A percentile compares a stretch with the other conserved stretches of the same genome.
Evolutionary conservation across 2,888 invertebrate genomes (phyloP).

Genomic region (Pseudococcus jackbeardsleyi): DNA sequence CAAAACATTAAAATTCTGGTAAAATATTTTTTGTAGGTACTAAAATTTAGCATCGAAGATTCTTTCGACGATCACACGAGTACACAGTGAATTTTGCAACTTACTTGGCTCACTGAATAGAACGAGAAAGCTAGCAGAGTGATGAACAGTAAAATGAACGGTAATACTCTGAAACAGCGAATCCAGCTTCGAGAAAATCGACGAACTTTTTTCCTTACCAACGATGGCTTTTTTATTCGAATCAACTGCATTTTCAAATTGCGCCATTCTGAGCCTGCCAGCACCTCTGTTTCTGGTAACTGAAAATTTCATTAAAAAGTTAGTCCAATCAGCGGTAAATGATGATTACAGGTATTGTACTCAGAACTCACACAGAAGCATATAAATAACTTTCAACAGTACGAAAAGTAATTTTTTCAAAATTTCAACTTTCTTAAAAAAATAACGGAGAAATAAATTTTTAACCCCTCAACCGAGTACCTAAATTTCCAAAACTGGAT

Average conservation of each 20-base stretch:
- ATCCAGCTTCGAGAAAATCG: slow-evolving; percentile 63
- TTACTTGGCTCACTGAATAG: slow-evolving; percentile 63
- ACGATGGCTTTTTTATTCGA: slow-evolving; percentile 60
- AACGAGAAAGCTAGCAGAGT: slow-evolving; percentile 59
- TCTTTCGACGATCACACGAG: no score
- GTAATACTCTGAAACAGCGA: slow-evolving; percentile 64
- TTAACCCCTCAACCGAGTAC: no score
- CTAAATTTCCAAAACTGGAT: no score
- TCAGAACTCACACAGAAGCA: no score
- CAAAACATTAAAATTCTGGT: no score
- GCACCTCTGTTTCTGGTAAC: slow-evolving; percentile 54
- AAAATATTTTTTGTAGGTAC: no score
- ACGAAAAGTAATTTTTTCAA: no score
- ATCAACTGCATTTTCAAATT: slow-evolving; percentile 63
- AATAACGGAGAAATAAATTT: no score
- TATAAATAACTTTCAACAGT: no score
- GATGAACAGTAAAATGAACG: slow-evolving; percentile 60
- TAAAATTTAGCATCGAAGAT: no score
- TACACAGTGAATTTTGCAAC: not conserved
- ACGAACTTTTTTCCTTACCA: slow-evolving; percentile 57
- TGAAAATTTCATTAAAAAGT: not conserved
- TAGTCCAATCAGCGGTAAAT: not conserved
- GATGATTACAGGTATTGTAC: no score
- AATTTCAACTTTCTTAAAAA: no score
- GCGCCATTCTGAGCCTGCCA: slow-evolving; percentile 64